Conservation (phyloP, 2,888 invertebrate genomes). For the Phoenoteleia sp. region DNA sequence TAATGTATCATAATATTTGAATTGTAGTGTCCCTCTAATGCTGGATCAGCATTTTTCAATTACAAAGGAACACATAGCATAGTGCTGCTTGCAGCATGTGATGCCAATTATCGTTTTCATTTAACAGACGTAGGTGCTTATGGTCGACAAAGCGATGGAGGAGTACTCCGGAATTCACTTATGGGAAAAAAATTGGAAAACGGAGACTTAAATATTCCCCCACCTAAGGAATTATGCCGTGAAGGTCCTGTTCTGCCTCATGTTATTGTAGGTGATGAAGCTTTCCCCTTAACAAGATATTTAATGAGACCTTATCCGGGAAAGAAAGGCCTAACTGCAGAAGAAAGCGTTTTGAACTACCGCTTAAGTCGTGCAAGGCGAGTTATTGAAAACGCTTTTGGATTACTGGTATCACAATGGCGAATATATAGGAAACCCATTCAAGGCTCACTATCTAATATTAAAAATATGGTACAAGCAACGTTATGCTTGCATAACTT, state of each 20-base stretch:
- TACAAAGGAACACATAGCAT: background rate
- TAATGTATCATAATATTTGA: too few species aligned
- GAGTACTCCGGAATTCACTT: background rate
- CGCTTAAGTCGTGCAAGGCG: background rate
- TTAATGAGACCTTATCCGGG: constrained; percentile 2
- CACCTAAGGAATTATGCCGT: too few species aligned
- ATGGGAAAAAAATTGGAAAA: background rate
- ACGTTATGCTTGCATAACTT: background rate
- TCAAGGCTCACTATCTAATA: background rate
- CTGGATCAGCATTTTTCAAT: background rate
- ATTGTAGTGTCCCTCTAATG: background rate
- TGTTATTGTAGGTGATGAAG: background rate
- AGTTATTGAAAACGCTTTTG: background rate
- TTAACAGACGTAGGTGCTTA: background rate
- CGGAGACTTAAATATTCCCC: background rate
- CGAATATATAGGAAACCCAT: background rate
- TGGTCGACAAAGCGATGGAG: background rate
- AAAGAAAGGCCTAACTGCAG: background rate
- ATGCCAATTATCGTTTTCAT: background rate
- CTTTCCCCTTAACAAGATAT: background rate
- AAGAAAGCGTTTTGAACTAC: background rate
- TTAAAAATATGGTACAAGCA: background rate
- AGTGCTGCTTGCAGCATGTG: background rate
- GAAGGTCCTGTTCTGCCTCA: background rate
- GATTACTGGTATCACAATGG: background rate